These are phyloP conservation scores for Acanthopleura granulata DNA, from an alignment of 2,888 invertebrate species.

Conservation along the genomic window DNA sequence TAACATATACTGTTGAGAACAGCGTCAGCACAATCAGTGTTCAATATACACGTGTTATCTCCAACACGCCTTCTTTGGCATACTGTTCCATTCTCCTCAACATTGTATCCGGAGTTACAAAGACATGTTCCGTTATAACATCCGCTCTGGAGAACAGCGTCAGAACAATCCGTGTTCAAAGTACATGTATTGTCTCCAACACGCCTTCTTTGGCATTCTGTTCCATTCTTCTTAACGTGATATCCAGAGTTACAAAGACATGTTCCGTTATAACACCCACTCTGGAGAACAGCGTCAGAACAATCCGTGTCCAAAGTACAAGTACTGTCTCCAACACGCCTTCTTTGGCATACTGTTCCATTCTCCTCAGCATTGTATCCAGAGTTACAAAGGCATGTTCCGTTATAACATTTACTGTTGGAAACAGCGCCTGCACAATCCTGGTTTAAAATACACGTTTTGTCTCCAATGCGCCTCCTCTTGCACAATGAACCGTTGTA, in stretches of 20 bases:
- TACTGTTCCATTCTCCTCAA: conserved; percentile 25
- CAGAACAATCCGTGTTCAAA: conserved; percentile 36
- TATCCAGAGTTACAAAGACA: conserved; percentile 35
- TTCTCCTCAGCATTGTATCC: conserved; percentile 21
- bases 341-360: conserved; percentile 19
- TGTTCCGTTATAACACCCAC: conserved; percentile 28
- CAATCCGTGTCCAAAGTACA: conserved; percentile 33
- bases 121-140: conserved; percentile 33
- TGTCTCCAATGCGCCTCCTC: conserved; percentile 33
- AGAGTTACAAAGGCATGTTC: conserved; percentile 23
- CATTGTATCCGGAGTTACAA: conserved; percentile 32
- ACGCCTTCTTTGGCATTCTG: conserved; percentile 29
- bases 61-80: conserved; percentile 22
- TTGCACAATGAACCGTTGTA: conserved; percentile 20
- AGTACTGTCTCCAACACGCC: conserved; percentile 24
- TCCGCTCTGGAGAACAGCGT: conserved; percentile 33
- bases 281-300: conserved; percentile 30
- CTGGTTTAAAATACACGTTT: conserved; percentile 24
- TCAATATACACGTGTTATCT: background rate
- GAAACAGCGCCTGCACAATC: conserved; percentile 29
- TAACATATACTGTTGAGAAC: background rate
- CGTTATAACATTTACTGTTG: conserved; percentile 26
- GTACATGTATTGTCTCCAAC: conserved; percentile 38
- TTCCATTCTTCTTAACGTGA: conserved; percentile 25
- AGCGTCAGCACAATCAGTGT: background rate